phyloP scores from a whole-genome alignment of 2,113 vertebrate species.

The Shinisaurus crocodilurus region DNA sequence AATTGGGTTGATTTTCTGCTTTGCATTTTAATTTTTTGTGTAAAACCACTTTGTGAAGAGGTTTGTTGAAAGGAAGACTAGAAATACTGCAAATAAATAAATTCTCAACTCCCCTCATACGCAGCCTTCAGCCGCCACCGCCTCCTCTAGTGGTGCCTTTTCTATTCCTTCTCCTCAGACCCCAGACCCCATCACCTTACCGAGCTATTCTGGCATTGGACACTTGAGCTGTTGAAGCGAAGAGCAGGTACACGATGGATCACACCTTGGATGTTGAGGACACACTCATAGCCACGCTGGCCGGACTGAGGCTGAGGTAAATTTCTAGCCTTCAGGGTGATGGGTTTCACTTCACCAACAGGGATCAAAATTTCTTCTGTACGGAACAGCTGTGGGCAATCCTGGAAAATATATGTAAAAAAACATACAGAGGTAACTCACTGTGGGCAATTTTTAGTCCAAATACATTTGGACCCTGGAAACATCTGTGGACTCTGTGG shows the following conservation, averaged over 20 bases:
- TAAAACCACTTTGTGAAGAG: not conserved
- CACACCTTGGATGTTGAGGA: slow-evolving; percentile 91
- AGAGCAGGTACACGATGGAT: slow-evolving; percentile 93
- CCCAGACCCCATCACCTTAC: slow-evolving; percentile 71
- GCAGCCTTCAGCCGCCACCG: too few species aligned
- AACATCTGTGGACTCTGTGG: not conserved
- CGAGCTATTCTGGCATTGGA: slow-evolving; percentile 99
- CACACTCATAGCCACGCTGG: slow-evolving; percentile 96
- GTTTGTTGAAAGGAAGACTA: not conserved
- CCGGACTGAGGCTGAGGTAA: slow-evolving; percentile 97
- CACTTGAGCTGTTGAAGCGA: slow-evolving; percentile 98
- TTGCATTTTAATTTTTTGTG: not conserved
- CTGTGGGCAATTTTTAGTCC: not conserved
- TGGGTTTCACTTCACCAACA: slow-evolving; percentile 94
- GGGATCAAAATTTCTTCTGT: slow-evolving; percentile 96
- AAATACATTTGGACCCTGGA: not conserved
- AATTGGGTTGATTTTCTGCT: not conserved
- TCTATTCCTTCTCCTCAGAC: not conserved
- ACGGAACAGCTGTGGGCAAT: slow-evolving; percentile 96
- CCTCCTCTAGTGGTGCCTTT: not conserved
- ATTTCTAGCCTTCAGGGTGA: slow-evolving; percentile 95
- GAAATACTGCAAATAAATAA: not conserved
- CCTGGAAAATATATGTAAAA: slow-evolving; percentile 73
- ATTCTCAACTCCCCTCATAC: not conserved
- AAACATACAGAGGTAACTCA: not conserved